Base-by-base conservation (phyloP, 2,113 vertebrate species). In the Heterocephalus glaber region DNA sequence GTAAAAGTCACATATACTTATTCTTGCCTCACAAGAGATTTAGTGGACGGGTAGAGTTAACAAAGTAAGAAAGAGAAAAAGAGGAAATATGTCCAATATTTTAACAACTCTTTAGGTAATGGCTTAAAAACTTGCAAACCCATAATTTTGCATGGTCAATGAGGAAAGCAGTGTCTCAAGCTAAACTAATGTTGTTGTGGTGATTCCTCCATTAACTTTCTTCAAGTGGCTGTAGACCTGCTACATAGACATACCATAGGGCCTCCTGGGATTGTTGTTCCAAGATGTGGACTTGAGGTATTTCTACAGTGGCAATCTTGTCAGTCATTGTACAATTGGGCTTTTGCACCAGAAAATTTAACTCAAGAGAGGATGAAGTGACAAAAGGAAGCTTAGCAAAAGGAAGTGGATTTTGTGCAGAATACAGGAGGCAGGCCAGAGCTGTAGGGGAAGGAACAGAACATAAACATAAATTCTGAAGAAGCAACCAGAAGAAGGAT, bases 1-100 rank as follows among this genome's bases (percentile, higher is more conserved):
- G 22, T 92, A 96, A 95, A 80, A 88, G 85, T 33, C 28, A 20
- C 41, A 24, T 33, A 60, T 44, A 4, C 89, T 96, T 58, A 58
- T 61, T 65, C 70, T 66, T 54, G 65, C 82, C 80, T 65, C 77
- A 49, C 74, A 41, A 13, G 65, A 95, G 80, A 92, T 86, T 54
- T 52, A 60, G 83, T 38, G 1, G 66, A 33, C 3, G 76, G 33
- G 52, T 61, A 3, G 33, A 86, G 41, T 4, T 41, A 74, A 49
- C n/a, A 41, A 72, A 92, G 41, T n/a, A 52, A 76, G 56, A 79
- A 61, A 77, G 7, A n/a, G 49, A 4, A 26, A 60, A 28, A 70
- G 33, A 47, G 44, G 86, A 44, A 83, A 38, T 7, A 17, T 47
- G 35, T 19, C 76, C 14, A 30, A 44, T 11, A 3, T 12, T 77